These are phyloP conservation scores for Myioborus miniatus DNA, from an alignment of 2,797 vertebrate genomes.

Conservation along the genomic window DNA sequence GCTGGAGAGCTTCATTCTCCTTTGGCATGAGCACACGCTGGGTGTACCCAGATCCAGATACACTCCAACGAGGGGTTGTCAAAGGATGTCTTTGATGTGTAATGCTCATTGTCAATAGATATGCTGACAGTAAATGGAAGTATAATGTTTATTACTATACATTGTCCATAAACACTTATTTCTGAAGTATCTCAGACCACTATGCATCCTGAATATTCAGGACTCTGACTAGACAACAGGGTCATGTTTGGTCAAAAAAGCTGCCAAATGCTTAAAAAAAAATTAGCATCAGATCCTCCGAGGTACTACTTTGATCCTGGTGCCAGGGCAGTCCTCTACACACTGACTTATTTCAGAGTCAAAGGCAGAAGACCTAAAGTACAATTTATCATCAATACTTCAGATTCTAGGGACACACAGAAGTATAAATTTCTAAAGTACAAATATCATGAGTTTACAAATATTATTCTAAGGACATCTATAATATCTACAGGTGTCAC, in stretches of 20 bases:
- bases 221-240: not conserved
- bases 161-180: not conserved
- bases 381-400: not conserved
- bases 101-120: not conserved
- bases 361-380: not conserved
- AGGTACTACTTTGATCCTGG: not conserved
- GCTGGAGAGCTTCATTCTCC: not conserved
- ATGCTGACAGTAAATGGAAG: not conserved
- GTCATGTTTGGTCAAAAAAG: not conserved
- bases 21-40: fast-evolving
- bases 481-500: not conserved
- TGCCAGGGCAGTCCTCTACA: not conserved
- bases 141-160: not conserved
- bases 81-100: not conserved
- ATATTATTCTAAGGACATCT: not conserved
- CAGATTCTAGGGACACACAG: not conserved
- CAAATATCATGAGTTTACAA: not conserved
- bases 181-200: not conserved
- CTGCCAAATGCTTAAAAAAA: not conserved
- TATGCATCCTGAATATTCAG: not conserved
- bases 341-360: not conserved
- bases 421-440: not conserved
- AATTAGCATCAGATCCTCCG: not conserved
- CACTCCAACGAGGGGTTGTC: not conserved
- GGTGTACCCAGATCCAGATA: not conserved